These are phyloP conservation scores for Acromyrmex echinatior DNA, from an alignment of 1,140 invertebrate species.

Conservation along the genomic window DNA sequence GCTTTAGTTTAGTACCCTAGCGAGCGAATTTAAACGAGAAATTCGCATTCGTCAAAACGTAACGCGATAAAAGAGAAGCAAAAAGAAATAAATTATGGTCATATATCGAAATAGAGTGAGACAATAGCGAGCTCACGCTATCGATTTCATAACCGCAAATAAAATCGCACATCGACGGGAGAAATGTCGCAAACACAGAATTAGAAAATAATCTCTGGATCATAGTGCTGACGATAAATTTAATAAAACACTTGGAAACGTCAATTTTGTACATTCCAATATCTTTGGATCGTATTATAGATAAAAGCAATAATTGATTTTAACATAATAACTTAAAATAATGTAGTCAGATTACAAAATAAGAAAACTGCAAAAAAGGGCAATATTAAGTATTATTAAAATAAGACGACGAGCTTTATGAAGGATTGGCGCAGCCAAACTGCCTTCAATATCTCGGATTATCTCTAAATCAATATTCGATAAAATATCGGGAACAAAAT, in stretches of 20 bases:
- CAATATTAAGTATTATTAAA: not conserved
- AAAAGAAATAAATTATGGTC: conserved; percentile 39
- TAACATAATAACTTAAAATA: conserved; percentile 23
- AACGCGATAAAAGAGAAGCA: conserved; percentile 31
- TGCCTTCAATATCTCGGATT: conserved; percentile 43
- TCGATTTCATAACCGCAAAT: conserved; percentile 56
- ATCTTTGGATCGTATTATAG: not conserved
- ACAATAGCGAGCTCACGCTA: conserved; percentile 11
- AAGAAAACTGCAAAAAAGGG: conserved; percentile 14
- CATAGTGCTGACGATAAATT: not conserved
- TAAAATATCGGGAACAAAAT: conserved; percentile 49
- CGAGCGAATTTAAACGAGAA: conserved; percentile 37
- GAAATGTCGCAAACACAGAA: conserved; percentile 21
- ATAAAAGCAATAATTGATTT: not conserved
- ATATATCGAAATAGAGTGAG: not conserved
- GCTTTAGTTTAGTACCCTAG: conserved; percentile 54
- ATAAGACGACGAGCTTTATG: conserved; percentile 27
- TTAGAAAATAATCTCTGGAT: not conserved
- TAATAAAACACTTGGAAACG: conserved; percentile 3
- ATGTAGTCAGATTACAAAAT: not conserved
- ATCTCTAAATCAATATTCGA: conserved; percentile 51
- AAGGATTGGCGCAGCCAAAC: not conserved
- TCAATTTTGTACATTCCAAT: not conserved
- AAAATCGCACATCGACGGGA: conserved; percentile 24
- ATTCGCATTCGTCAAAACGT: conserved; percentile 42